Conservation (phyloP, 2,113 vertebrate genomes). For the Proteles cristata region DNA sequence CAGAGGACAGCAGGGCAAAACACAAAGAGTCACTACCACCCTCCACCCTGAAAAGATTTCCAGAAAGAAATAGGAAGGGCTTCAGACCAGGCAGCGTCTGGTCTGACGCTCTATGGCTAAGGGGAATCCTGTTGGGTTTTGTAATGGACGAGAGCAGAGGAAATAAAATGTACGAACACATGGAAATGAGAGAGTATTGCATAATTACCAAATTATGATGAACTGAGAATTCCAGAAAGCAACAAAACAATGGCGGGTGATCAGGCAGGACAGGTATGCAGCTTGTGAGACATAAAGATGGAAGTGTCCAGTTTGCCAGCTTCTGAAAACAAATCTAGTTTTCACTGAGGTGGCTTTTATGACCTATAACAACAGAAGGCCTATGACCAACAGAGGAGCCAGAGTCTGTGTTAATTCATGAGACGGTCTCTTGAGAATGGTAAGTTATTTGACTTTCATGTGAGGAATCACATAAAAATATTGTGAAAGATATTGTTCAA, state of each 20-base stretch:
- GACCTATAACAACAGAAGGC: background rate
- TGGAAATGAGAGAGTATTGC: background rate
- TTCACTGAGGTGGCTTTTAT: background rate
- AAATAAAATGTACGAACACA: background rate
- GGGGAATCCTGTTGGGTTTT: background rate
- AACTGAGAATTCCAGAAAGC: slow-evolving; percentile 35
- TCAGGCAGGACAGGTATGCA: background rate
- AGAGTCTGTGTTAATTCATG: background rate
- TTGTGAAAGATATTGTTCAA: slow-evolving; percentile 30
- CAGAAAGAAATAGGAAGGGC: background rate
- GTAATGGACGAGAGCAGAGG: background rate
- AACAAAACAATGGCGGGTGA: background rate
- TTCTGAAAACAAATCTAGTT: slow-evolving; percentile 5
- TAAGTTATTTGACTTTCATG: background rate
- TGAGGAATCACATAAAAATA: slow-evolving; percentile 50
- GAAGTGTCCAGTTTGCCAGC: background rate
- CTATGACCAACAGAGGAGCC: background rate
- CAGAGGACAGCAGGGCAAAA: background rate
- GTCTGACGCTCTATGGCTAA: background rate
- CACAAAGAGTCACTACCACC: background rate
- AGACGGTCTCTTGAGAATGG: background rate
- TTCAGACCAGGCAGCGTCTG: background rate
- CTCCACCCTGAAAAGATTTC: rapidly evolving
- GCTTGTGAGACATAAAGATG: background rate
- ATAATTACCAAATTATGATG: background rate